Conservation (phyloP, 1,140 invertebrate species). For the Drosophila yakuba region DNA sequence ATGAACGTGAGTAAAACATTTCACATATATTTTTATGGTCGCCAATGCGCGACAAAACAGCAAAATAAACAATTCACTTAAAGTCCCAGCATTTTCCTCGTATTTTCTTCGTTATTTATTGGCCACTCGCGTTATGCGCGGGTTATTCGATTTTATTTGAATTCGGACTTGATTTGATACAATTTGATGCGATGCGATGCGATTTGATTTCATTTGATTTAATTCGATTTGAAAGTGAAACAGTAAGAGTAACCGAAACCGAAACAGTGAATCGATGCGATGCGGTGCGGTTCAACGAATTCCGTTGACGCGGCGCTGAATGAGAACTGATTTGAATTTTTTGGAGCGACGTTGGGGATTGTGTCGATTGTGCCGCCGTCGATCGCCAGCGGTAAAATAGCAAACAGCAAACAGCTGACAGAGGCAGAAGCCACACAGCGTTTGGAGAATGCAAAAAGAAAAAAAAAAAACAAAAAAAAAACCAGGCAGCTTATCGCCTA, state of each 20-base stretch:
- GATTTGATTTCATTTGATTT: constrained; percentile 20
- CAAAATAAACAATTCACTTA: constrained; percentile 10
- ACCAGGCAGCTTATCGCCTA: constrained; percentile 58
- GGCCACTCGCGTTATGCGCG: constrained; percentile 8
- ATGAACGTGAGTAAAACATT: constrained; percentile 50
- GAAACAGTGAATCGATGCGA: constrained; percentile 2
- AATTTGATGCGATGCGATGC: neutral
- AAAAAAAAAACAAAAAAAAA: neutral
- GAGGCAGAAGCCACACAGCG: neutral
- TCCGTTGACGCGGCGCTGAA: constrained; percentile 50
- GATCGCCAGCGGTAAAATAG: constrained; percentile 16
- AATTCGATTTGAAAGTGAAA: constrained; percentile 42
- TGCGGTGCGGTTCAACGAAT: constrained; percentile 36
- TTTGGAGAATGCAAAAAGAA: constrained; percentile 34
- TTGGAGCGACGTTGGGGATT: constrained; percentile 14
- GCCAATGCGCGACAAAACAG: neutral
- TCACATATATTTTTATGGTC: constrained; percentile 22
- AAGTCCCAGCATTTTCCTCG: neutral
- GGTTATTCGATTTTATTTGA: constrained; percentile 5
- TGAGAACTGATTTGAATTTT: constrained; percentile 74
- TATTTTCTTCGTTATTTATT: neutral
- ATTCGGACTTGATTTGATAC: constrained; percentile 26
- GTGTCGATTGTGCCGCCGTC: constrained; percentile 49
- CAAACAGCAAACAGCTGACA: constrained; percentile 45
- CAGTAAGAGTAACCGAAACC: neutral